Percentiles rank a stretch among this genome's conserved stretches.
phyloP scores from a whole-genome alignment of 2,888 invertebrate species.

The Carabus problematicus region DNA sequence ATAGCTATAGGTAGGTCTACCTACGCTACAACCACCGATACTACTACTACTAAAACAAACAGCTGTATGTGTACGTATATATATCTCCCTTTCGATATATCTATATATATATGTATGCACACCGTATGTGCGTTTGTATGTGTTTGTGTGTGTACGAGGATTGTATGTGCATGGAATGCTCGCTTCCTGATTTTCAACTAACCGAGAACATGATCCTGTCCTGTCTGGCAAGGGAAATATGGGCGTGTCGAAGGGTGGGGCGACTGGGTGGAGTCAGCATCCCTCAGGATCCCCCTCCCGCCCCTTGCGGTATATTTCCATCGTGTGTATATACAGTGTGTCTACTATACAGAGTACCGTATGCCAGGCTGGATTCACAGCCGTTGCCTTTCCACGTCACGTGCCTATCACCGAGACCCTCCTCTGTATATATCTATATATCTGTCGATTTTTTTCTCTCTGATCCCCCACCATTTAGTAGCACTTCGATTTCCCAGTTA shows the following conservation, averaged over 20 bases:
- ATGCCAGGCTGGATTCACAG: no score
- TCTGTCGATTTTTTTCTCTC: neutral
- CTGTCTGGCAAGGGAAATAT: conserved; percentile 20
- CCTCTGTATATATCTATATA: neutral
- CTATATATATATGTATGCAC: no score
- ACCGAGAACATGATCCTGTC: conserved; percentile 11
- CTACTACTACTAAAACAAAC: no score
- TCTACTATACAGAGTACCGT: neutral
- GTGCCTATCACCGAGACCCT: neutral
- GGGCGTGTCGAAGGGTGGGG: conserved; percentile 44
- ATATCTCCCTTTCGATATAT: no score
- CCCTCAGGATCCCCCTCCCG: conserved; percentile 42
- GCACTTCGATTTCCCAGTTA: neutral
- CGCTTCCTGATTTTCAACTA: conserved; percentile 37
- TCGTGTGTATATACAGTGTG: neutral
- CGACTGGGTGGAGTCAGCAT: conserved; percentile 43
- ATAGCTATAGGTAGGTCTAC: neutral
- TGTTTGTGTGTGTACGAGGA: conserved; percentile 1
- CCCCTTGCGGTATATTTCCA: conserved; percentile 15
- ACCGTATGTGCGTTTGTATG: neutral
- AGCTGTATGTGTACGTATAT: no score
- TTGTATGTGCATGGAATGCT: neutral
- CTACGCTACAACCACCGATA: no score
- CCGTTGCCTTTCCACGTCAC: neutral
- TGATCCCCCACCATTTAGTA: neutral